These are phyloP conservation scores for Vireo griseus DNA, from an alignment of 2,797 vertebrate genomes.

Conservation along the genomic window DNA sequence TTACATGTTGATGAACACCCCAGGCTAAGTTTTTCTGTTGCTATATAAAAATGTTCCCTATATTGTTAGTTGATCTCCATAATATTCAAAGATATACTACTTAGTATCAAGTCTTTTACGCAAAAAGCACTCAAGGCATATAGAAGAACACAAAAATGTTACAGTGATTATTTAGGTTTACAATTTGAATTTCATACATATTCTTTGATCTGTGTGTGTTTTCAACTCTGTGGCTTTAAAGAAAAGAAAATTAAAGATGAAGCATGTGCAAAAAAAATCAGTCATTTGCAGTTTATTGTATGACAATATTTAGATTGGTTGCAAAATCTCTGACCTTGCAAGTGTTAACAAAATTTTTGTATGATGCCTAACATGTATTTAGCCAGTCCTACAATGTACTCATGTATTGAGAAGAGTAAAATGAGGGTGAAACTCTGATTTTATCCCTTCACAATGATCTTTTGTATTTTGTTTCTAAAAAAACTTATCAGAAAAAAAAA, in stretches of 20 bases:
- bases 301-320: not conserved
- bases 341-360: not conserved
- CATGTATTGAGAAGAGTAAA: not conserved
- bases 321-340: not conserved
- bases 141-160: not conserved
- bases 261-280: not conserved
- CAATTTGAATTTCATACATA: not conserved
- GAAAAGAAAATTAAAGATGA: not conserved
- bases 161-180: not conserved
- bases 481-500: not conserved
- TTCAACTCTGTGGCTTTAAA: not conserved
- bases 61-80: not conserved
- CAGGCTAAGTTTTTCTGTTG: not conserved
- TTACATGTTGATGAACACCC: not conserved
- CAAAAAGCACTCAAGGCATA: not conserved
- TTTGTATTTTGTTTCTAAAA: not conserved
- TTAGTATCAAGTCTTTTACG: not conserved
- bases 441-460: not conserved
- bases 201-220: not conserved
- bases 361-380: not conserved
- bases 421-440: fast-evolving
- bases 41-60: not conserved
- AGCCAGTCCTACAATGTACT: not conserved
- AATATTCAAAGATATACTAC: not conserved
- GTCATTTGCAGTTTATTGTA: not conserved